Evolutionary conservation across 2,888 invertebrate genomes (phyloP), one percentile per base, ranked within the genome.

Genomic region (Cephus nigrinus): DNA sequence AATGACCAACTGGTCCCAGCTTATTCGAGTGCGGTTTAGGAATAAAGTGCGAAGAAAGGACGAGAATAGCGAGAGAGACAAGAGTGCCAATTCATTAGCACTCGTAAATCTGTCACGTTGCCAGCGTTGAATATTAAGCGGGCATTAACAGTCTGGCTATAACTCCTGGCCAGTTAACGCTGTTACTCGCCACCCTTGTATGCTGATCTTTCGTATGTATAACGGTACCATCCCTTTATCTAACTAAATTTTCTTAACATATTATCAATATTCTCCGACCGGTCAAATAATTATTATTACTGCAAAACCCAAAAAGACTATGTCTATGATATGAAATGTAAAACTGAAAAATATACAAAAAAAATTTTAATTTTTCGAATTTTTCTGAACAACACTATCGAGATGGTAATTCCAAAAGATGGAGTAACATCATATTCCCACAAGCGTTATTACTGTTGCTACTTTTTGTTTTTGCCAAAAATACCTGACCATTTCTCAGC

Each of bases 51-150:
- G 69, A 69, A 31, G 69, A 69, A 71, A 71, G 71, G 71, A 12
- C 12, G 33, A 3, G 32, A 71, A 71, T 31, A 33, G 12, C 12
- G 30, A 71, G 71, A 79, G 83, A 84, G 83, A 85, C 82, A 84
- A 83, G 85, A 76, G 86, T 85, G 86, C 87, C 89, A 90, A 91
- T 91, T 91, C 90, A 91, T 91, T 90, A 91, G 88, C 88, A 87
- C 88, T 89, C 90, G 88, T 91, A 91, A 91, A 91, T 91, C 88
- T 88, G 89, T 90, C 89, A 88, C 86, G 86, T 84, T 85, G 84
- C 85, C 81, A 86, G 88, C 88, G 87, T 87, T 88, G 91, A 91
- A 91, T 91, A 91, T 90, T 91, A 90, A 91, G 84, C 87, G 86
- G 85, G 85, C 86, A 87, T 90, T 90, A 89, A 86, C 81, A 55